Evolutionary conservation across 2,113 vertebrate species (phyloP).

Genomic region (Rhinoderma darwinii): DNA sequence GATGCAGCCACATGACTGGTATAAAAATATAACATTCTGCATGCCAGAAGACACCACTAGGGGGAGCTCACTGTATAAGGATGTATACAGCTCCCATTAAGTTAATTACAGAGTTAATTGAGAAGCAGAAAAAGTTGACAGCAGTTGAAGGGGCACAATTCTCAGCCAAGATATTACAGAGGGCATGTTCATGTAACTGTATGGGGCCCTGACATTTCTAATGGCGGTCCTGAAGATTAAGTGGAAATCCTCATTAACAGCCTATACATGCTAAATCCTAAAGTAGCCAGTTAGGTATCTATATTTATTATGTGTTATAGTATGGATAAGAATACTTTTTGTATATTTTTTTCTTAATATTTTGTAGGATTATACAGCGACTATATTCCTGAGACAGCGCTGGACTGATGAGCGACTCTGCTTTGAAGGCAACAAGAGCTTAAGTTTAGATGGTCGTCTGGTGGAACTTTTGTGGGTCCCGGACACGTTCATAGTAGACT

Average conservation of each 20-base stretch:
- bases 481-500: constrained; percentile 90
- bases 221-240: not conserved
- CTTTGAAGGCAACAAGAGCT: constrained; percentile 88
- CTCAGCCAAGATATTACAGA: too few species aligned
- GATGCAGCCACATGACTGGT: too few species aligned
- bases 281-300: not conserved
- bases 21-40: too few species aligned
- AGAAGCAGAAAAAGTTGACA: too few species aligned
- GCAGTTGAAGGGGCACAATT: too few species aligned
- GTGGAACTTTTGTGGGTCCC: constrained; percentile 92
- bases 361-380: constrained; percentile 85
- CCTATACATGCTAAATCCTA: too few species aligned
- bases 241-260: not conserved
- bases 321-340: not conserved
- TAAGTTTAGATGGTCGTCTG: constrained; percentile 87
- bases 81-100: too few species aligned
- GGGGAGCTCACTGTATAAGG: too few species aligned
- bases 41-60: too few species aligned
- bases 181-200: too few species aligned
- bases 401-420: constrained; percentile 90
- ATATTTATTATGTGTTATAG: not conserved
- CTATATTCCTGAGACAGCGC: constrained; percentile 88
- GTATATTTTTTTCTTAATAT: not conserved
- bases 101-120: too few species aligned
- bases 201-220: not conserved